These are phyloP conservation scores for Lasiurus cinereus DNA, from an alignment of 2,113 vertebrate genomes.

Conservation along the genomic window DNA sequence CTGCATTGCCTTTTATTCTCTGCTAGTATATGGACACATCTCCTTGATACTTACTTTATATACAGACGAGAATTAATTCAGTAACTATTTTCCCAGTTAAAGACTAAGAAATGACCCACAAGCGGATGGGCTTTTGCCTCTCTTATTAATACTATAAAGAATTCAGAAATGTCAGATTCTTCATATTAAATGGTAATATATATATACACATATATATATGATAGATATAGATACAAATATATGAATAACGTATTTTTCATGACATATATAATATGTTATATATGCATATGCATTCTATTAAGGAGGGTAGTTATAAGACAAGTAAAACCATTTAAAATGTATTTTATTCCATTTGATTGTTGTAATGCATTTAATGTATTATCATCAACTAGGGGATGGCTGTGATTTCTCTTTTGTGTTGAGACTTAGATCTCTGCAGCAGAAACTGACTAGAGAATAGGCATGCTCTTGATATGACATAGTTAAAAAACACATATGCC, in stretches of 20 bases:
- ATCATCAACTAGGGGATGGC: not conserved
- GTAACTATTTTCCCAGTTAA: conserved; percentile 61
- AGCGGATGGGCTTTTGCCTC: not conserved
- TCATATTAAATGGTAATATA: not conserved
- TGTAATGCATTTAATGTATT: conserved; percentile 15
- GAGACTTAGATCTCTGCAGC: conserved; percentile 15
- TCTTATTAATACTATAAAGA: conserved; percentile 59
- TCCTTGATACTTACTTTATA: conserved; percentile 27
- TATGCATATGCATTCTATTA: not conserved
- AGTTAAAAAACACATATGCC: conserved; percentile 42
- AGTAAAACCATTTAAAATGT: conserved; percentile 22
- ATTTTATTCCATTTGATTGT: conserved; percentile 44
- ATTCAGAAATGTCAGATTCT: conserved; percentile 62
- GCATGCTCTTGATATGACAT: conserved; percentile 36
- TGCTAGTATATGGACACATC: not conserved
- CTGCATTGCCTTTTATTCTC: not conserved
- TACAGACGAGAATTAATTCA: conserved; percentile 42
- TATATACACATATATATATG: not conserved
- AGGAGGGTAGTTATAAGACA: not conserved
- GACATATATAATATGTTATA: not conserved
- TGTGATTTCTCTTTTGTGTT: not conserved
- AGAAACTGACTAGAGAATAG: conserved; percentile 28
- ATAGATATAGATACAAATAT: not conserved
- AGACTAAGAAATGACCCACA: conserved; percentile 57
- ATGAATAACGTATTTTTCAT: not conserved